Evolutionary conservation across 2,797 vertebrate genomes (phyloP).

Genomic region (Loriculus beryllinus): DNA sequence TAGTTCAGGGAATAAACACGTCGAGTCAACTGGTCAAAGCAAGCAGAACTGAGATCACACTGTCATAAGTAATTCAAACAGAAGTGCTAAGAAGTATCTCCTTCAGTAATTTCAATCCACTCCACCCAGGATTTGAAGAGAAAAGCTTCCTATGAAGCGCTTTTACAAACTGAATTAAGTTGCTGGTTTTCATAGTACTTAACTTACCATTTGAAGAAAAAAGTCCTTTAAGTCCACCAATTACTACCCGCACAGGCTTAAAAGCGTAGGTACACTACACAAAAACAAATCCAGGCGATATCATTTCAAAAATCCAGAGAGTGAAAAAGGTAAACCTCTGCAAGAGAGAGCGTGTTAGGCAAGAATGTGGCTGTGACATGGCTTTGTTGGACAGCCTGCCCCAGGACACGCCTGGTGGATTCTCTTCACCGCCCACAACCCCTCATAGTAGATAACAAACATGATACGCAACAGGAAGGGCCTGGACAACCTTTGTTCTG

Average conservation of each 20-base stretch:
- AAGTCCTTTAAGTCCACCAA: not conserved
- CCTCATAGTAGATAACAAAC: not conserved
- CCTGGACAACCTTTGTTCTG: not conserved
- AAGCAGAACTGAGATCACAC: not conserved
- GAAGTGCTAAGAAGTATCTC: not conserved
- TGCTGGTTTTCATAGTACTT: not conserved
- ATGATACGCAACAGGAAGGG: not conserved
- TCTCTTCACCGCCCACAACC: not conserved
- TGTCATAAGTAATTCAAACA: not conserved
- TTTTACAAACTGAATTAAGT: not conserved
- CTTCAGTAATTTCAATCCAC: not conserved
- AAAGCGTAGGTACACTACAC: not conserved
- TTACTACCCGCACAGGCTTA: not conserved
- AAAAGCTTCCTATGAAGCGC: not conserved
- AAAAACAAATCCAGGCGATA: not conserved
- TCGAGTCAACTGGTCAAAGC: not conserved
- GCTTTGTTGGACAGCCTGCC: not conserved
- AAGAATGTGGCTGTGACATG: not conserved
- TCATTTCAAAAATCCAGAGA: not conserved
- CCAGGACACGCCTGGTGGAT: conserved; percentile 28
- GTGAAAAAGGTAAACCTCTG: not conserved
- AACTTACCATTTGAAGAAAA: not conserved
- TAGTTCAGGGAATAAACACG: not conserved
- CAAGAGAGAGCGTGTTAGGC: not conserved
- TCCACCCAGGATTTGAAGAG: not conserved